Conservation (phyloP, 2,888 invertebrate genomes). For the Eudasyphora cyanicolor region DNA sequence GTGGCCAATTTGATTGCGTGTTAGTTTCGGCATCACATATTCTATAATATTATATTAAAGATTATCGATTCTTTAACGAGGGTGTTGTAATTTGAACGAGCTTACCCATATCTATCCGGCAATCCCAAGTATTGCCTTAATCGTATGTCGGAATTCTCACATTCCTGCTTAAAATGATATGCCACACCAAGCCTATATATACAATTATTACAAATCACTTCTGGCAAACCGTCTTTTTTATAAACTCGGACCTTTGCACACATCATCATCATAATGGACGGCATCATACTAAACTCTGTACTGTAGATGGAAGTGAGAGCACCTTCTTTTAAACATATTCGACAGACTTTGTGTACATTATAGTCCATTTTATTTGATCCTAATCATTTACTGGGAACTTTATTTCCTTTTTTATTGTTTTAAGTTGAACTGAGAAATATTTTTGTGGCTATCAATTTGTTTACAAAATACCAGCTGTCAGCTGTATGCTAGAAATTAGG, state of each 20-base stretch:
- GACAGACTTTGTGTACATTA: constrained; percentile 81
- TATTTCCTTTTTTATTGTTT: background rate
- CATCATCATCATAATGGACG: constrained; percentile 83
- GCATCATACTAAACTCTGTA: constrained; percentile 83
- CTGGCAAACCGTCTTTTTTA: constrained; percentile 83
- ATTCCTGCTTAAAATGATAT: constrained; percentile 84
- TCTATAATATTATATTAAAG: constrained; percentile 74
- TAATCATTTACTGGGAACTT: background rate
- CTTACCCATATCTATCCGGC: constrained; percentile 75
- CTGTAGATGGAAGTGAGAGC: constrained; percentile 83
- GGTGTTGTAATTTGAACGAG: background rate
- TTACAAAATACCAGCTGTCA: constrained; percentile 49
- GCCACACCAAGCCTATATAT: constrained; percentile 83
- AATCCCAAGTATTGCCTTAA: constrained; percentile 83
- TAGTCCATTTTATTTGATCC: constrained; percentile 77
- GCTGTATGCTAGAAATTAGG: background rate
- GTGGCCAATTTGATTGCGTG: constrained; percentile 80
- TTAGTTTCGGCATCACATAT: constrained; percentile 82
- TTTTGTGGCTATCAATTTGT: constrained; percentile 24
- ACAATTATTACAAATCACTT: constrained; percentile 84
- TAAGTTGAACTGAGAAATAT: background rate
- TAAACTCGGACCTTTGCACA: constrained; percentile 83
- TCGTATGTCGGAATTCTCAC: constrained; percentile 83
- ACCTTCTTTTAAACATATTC: constrained; percentile 84
- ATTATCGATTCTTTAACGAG: background rate